These are phyloP conservation scores for Euura saliciscinereae DNA, from an alignment of 1,140 invertebrate species.

Conservation along the genomic window DNA sequence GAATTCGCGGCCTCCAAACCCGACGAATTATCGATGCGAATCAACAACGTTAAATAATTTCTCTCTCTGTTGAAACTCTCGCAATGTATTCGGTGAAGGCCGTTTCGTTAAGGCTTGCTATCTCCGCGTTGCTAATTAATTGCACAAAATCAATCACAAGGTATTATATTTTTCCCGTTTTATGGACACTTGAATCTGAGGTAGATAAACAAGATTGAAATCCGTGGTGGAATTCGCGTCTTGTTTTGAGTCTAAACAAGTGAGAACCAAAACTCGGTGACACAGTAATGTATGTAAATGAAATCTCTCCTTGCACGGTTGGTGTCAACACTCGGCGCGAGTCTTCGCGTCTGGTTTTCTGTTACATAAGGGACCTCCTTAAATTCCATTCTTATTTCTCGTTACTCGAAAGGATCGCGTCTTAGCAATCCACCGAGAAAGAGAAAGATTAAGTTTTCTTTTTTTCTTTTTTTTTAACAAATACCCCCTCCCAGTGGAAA, in stretches of 20 bases:
- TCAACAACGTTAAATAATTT: neutral
- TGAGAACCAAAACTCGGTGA: neutral
- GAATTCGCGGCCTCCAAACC: neutral
- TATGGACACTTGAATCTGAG: no score
- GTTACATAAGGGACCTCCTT: neutral
- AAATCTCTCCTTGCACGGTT: neutral
- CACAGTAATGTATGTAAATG: slow-evolving; percentile 1
- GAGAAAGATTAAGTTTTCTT: neutral
- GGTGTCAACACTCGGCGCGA: slow-evolving; percentile 6
- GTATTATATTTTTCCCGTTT: no score
- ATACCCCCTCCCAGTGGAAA: neutral
- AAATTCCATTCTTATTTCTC: slow-evolving; percentile 4
- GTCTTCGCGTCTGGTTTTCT: slow-evolving; percentile 6
- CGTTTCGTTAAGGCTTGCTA: neutral
- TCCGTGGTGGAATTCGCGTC: no score
- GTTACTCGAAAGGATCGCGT: neutral
- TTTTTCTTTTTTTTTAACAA: neutral
- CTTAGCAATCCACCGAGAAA: neutral
- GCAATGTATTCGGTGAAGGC: neutral
- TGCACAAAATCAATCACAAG: neutral
- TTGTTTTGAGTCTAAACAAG: no score
- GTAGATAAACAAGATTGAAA: no score
- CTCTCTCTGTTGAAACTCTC: neutral
- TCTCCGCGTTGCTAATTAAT: neutral
- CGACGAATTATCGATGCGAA: neutral